Base-by-base conservation (phyloP, 1,140 invertebrate genomes). In the Sarcophaga peregrina region DNA sequence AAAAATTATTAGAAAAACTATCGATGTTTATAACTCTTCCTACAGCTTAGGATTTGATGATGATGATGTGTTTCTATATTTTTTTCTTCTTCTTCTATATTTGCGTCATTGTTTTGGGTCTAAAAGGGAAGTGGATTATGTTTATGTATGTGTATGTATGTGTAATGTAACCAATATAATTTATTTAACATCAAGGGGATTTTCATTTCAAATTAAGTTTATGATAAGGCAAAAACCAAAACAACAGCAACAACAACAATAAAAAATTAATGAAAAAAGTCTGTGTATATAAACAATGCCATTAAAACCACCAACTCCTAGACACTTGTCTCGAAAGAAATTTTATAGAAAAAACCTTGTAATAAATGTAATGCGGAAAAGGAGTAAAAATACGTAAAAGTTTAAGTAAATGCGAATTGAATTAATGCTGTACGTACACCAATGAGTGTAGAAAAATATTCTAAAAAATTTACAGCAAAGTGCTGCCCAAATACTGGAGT, bases 171-270 rank as follows among this genome's bases (percentile, higher is more conserved):
- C 25, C 25, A 68, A 25, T 25, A 25, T 68, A 25, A 20, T 17
- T 17, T 25, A 68, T 68, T 20, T 68, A 68, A 68, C 17, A 68
- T 68, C 62, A 68, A 5, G 83, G 84, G 86, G 88, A 89, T 89
- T 89, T 89, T 89, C 86, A 86, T 87, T 86, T 88, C 87, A 88
- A 89, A 89, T 89, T 88, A 89, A 88, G 87, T 89, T 89, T 89
- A 86, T 89, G 87, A 88, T 87, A 85, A 85, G 86, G 87, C 87
- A 88, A 62, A 88, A 88, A 87, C 86, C 86, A 37, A 37, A 37
- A 37, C 25, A 37, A 37, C 25, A 4, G 4, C 25, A 37, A 37
- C 25, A 37, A 37, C 25, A 37, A 37, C 25, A 37, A 37, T 25
- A 20, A 81, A n/a, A 54, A 82, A 72, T 20, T 4, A 4, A 68